Evolutionary conservation across 2,888 invertebrate genomes (phyloP).

Genomic region (Bembecia ichneumoniformis): DNA sequence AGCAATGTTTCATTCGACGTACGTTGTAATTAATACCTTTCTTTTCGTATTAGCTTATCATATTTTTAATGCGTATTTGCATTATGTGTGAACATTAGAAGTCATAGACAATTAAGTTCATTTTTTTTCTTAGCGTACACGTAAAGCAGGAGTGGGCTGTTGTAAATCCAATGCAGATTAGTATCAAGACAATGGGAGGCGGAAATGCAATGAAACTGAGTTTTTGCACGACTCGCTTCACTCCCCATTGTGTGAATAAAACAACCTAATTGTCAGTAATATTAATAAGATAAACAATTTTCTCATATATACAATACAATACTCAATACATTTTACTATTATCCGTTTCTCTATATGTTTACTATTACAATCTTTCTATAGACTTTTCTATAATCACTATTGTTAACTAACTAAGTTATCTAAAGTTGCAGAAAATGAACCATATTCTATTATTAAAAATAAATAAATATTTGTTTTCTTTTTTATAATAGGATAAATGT

Average conservation of each 20-base stretch:
- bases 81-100: not conserved
- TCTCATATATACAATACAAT: slow-evolving; percentile 7
- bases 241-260: slow-evolving; percentile 44
- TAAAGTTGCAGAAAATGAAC: too few species aligned
- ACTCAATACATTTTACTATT: too few species aligned
- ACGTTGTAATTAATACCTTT: not conserved
- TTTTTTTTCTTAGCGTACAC: slow-evolving; percentile 6
- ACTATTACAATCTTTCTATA: too few species aligned
- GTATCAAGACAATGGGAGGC: slow-evolving; percentile 56
- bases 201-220: slow-evolving; percentile 48
- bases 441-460: too few species aligned
- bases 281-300: slow-evolving; percentile 26
- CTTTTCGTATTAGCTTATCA: not conserved
- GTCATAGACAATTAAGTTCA: not conserved
- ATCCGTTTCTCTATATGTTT: too few species aligned
- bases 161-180: slow-evolving; percentile 45
- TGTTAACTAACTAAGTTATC: too few species aligned
- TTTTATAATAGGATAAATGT: too few species aligned
- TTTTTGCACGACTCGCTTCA: slow-evolving; percentile 45
- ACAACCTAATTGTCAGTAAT: slow-evolving; percentile 34
- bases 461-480: too few species aligned
- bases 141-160: slow-evolving; percentile 23
- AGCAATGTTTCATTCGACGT: too few species aligned
- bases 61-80: not conserved
- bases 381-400: too few species aligned